phyloP scores from a whole-genome alignment of 2,888 invertebrate species.

The Acronicta alni region DNA sequence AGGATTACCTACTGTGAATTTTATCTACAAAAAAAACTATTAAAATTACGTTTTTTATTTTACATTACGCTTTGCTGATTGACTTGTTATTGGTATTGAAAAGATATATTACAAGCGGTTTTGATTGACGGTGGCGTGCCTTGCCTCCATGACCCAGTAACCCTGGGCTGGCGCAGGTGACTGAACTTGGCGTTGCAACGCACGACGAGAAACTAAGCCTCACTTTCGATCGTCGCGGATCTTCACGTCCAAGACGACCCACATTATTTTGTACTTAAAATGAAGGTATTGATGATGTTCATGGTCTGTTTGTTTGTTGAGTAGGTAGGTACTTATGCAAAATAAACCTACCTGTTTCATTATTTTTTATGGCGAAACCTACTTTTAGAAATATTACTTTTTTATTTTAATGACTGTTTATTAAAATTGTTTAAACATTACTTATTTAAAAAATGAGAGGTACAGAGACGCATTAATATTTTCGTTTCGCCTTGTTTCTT shows the following conservation, averaged over 20 bases:
- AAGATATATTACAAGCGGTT: conserved; percentile 49
- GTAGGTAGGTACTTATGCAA: not conserved
- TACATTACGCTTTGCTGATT: conserved; percentile 7
- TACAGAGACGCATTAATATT: too few species aligned
- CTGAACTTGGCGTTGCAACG: conserved; percentile 72
- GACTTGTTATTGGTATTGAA: conserved; percentile 9
- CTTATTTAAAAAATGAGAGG: too few species aligned
- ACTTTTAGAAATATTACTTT: not conserved
- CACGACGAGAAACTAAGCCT: conserved; percentile 74
- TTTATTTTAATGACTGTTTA: not conserved
- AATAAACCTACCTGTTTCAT: not conserved
- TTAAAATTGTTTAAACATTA: not conserved
- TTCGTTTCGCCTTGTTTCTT: too few species aligned
- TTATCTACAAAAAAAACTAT: not conserved
- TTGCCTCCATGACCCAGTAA: conserved; percentile 80
- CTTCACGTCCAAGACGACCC: conserved; percentile 62
- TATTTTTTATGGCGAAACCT: not conserved
- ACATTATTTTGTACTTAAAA: conserved; percentile 54
- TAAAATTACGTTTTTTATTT: conserved; percentile 3
- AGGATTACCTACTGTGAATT: not conserved
- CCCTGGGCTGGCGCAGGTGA: conserved; percentile 67
- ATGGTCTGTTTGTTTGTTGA: conserved; percentile 4
- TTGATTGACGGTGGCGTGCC: conserved; percentile 67
- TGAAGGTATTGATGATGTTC: conserved; percentile 10
- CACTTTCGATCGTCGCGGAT: conserved; percentile 82